A percentile compares a stretch with the other conserved stretches of the same genome.
These are phyloP conservation scores for Naso thynnoides DNA, from an alignment of 2,797 vertebrate species.

Conservation along the genomic window DNA sequence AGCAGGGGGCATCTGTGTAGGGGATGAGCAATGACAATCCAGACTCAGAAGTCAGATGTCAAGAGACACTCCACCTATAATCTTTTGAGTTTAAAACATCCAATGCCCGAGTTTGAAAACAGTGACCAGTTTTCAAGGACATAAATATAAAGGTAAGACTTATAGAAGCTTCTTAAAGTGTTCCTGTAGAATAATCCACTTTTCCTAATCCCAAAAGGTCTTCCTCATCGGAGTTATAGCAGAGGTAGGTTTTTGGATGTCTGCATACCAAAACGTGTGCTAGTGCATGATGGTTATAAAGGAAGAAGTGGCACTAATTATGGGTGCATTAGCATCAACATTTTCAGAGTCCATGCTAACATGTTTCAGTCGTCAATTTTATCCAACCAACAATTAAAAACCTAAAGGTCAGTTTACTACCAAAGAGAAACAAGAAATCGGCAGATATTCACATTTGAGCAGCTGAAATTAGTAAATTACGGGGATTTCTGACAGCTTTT, in stretches of 20 bases:
- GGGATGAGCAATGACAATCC: background rate
- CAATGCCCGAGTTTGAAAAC: background rate
- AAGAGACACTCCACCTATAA: background rate
- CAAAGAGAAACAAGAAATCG: background rate
- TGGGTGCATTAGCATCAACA: no score
- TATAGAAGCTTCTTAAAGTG: background rate
- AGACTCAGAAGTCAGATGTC: background rate
- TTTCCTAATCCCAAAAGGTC: background rate
- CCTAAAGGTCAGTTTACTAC: no score
- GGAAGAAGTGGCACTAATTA: no score
- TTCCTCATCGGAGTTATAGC: background rate
- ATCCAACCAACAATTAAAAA: background rate
- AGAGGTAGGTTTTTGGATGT: no score
- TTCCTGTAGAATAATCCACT: background rate
- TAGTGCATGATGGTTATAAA: no score
- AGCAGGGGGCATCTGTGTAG: constrained; percentile 33
- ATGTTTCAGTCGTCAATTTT: background rate
- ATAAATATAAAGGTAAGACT: background rate
- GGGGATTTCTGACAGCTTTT: no score
- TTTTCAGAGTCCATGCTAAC: background rate
- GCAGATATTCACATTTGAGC: background rate
- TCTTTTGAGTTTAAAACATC: background rate
- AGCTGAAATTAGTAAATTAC: background rate
- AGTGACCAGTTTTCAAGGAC: background rate
- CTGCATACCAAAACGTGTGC: no score